A percentile compares a stretch with the other conserved stretches of the same genome.
Evolutionary conservation across 2,113 vertebrate genomes (phyloP).

Genomic region (Prionailurus viverrinus): DNA sequence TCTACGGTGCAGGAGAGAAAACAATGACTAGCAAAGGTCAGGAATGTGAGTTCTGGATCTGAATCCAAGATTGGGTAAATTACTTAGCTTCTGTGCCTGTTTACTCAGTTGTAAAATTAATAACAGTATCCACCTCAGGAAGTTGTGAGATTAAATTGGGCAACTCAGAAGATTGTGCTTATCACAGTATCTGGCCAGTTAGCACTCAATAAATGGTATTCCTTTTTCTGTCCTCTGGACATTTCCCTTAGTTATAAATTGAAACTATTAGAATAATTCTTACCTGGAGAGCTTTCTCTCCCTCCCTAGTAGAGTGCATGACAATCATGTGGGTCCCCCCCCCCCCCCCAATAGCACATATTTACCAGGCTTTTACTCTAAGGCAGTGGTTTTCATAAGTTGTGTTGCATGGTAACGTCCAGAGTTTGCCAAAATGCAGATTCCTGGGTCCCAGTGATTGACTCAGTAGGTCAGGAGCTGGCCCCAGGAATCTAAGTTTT

Average conservation of each 20-base stretch:
- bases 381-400: constrained; percentile 8
- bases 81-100: neutral
- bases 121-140: neutral
- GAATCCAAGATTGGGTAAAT: constrained; percentile 23
- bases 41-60: neutral
- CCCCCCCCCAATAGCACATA: neutral
- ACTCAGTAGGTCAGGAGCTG: neutral
- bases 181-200: neutral
- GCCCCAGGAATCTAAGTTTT: neutral
- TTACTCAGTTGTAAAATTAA: constrained; percentile 43
- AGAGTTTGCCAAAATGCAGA: constrained; percentile 13
- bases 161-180: neutral
- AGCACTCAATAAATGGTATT: constrained; percentile 19
- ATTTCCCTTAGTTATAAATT: neutral
- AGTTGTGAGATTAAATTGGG: constrained; percentile 17
- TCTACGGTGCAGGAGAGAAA: neutral
- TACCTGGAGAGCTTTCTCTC: neutral
- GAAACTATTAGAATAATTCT: neutral
- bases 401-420: neutral
- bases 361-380: neutral
- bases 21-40: neutral
- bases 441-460: neutral
- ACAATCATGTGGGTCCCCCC: neutral
- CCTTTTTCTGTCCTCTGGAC: neutral
- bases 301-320: neutral